A percentile compares a stretch with the other conserved stretches of the same genome.
phyloP scores from a whole-genome alignment of 2,888 invertebrate genomes.

The Mythimna vitellina region DNA sequence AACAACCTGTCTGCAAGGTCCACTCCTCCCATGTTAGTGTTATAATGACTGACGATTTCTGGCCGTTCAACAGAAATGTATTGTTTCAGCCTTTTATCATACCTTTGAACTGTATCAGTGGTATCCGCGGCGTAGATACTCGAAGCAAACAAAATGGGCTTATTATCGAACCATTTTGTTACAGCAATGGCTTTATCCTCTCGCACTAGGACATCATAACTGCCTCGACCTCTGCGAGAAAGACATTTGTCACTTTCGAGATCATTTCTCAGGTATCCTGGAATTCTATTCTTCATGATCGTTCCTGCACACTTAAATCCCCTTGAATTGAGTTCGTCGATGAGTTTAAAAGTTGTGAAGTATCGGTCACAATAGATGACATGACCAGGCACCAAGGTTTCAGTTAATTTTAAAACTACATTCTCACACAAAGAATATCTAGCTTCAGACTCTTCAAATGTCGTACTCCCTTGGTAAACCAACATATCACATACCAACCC shows the following conservation, averaged over 20 bases:
- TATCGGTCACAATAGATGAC: constrained; percentile 11
- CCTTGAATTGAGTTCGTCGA: constrained; percentile 24
- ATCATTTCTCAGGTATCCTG: constrained; percentile 1
- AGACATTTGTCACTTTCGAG: constrained; percentile 18
- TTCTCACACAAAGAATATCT: too few species aligned
- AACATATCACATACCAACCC: constrained; percentile 16
- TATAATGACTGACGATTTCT: constrained; percentile 23
- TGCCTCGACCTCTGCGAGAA: constrained; percentile 19
- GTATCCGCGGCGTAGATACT: not conserved
- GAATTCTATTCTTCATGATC: constrained; percentile 25
- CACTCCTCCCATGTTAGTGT: constrained; percentile 54
- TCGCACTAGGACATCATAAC: constrained; percentile 14
- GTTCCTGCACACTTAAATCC: constrained; percentile 45
- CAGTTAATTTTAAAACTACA: too few species aligned
- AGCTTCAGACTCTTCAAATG: too few species aligned
- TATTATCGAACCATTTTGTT: not conserved
- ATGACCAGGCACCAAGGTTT: too few species aligned
- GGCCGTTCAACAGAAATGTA: too few species aligned
- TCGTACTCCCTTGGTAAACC: not conserved
- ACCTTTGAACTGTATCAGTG: too few species aligned
- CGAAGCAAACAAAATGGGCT: constrained; percentile 22
- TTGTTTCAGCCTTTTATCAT: too few species aligned
- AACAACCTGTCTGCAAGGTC: constrained; percentile 9
- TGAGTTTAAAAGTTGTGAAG: constrained; percentile 24
- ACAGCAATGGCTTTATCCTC: not conserved